Evolutionary conservation across 2,888 invertebrate species (phyloP).

Genomic region (Drosophila pseudotakahashii): DNA sequence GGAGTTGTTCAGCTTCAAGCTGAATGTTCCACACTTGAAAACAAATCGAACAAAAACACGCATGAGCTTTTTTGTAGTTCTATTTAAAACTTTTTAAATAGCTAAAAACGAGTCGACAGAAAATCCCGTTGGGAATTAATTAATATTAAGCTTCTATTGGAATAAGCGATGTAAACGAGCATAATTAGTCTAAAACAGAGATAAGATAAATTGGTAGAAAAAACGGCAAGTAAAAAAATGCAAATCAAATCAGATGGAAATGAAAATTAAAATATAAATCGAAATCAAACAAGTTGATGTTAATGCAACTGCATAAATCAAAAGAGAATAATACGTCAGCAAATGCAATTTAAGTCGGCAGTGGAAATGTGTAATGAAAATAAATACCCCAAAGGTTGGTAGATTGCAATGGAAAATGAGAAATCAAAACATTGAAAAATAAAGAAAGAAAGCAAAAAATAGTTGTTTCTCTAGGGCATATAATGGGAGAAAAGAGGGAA

Average conservation of each 20-base stretch:
- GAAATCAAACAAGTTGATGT: constrained; percentile 41
- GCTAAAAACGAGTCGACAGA: constrained; percentile 22
- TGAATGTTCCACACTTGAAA: constrained; percentile 19
- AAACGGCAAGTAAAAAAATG: constrained; percentile 15
- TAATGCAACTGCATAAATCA: constrained; percentile 42
- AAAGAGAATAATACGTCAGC: constrained; percentile 23
- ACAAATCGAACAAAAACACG: constrained; percentile 35
- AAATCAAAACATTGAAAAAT: constrained; percentile 48
- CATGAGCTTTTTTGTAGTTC: constrained; percentile 70
- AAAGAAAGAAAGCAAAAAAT: constrained; percentile 45
- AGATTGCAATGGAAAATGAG: constrained; percentile 41
- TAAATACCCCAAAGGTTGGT: constrained; percentile 34
- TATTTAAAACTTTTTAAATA: constrained; percentile 27
- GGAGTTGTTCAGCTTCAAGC: constrained; percentile 31
- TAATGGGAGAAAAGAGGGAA: neutral
- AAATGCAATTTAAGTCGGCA: constrained; percentile 33
- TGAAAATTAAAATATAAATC: constrained; percentile 45
- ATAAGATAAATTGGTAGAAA: constrained; percentile 50
- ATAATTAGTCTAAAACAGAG: constrained; percentile 41
- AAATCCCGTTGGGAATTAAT: constrained; percentile 43
- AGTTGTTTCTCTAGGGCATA: constrained; percentile 1
- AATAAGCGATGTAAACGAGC: constrained; percentile 42
- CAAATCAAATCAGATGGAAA: constrained; percentile 45
- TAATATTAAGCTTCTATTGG: constrained; percentile 63
- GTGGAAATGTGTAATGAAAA: constrained; percentile 34